Evolutionary conservation across 2,888 invertebrate species (phyloP).

Genomic region (Tuberolachnus salignus): DNA sequence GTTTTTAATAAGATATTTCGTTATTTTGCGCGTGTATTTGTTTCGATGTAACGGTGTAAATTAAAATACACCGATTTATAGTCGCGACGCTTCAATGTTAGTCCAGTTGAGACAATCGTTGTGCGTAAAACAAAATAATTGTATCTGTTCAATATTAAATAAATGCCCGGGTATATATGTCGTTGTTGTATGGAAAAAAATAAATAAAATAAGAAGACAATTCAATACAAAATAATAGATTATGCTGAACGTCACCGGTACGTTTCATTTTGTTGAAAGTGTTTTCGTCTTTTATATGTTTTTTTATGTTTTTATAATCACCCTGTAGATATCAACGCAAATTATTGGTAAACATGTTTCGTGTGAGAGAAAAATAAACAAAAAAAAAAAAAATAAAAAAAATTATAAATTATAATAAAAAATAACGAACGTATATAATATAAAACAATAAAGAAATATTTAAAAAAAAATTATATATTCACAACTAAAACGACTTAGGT

Average conservation of each 20-base stretch:
- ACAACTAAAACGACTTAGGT: neutral
- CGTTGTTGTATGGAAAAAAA: neutral
- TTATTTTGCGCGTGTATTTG: too few species aligned
- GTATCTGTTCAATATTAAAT: neutral
- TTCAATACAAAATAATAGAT: neutral
- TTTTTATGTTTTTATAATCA: constrained; percentile 9
- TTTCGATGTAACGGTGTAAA: too few species aligned
- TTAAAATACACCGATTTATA: too few species aligned
- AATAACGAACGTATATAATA: constrained; percentile 10
- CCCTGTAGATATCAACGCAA: constrained; percentile 36
- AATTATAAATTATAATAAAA: constrained; percentile 17
- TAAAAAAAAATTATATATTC: neutral
- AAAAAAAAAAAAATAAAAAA: too few species aligned
- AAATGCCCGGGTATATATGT: neutral
- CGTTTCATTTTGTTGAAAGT: constrained; percentile 11
- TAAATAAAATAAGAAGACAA: too few species aligned
- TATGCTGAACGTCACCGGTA: neutral
- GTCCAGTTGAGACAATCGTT: too few species aligned
- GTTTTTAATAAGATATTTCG: too few species aligned
- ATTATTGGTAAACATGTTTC: constrained; percentile 7
- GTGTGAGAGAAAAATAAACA: neutral
- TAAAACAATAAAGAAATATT: neutral
- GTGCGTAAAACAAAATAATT: too few species aligned
- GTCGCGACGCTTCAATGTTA: too few species aligned
- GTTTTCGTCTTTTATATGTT: neutral